phyloP scores from a whole-genome alignment of 2,113 vertebrate genomes.

The Otocyon megalotis region DNA sequence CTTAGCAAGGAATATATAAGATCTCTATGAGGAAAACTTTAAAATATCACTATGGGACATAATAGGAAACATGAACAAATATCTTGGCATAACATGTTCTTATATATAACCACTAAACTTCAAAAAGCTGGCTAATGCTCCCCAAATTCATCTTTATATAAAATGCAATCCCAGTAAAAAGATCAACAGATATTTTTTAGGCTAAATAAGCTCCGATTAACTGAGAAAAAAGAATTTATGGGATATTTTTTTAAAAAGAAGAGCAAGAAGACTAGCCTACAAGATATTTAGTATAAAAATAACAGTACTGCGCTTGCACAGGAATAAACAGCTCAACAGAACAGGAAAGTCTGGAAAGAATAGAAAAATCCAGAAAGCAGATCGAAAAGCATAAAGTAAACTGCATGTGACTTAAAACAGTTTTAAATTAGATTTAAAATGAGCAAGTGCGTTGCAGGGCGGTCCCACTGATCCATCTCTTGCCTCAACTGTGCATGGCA shows the following conservation, averaged over 20 bases:
- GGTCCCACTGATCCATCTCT: not conserved
- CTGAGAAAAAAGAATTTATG: not conserved
- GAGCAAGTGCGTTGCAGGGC: not conserved
- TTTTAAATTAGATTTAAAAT: not conserved
- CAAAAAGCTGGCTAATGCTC: not conserved
- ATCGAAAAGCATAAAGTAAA: not conserved
- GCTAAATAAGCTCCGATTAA: not conserved
- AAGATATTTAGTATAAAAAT: not conserved
- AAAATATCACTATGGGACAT: not conserved
- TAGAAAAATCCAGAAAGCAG: not conserved
- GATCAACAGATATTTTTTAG: not conserved
- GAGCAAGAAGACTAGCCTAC: not conserved
- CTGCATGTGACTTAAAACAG: not conserved
- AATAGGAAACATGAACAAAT: not conserved
- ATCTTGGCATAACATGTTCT: not conserved
- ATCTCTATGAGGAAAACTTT: not conserved
- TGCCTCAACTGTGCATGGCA: not conserved
- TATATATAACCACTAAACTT: not conserved
- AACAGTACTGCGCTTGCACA: not conserved
- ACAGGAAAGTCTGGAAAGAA: not conserved
- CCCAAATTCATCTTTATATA: not conserved
- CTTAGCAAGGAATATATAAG: not conserved
- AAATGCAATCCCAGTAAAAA: not conserved
- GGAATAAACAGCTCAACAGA: not conserved
- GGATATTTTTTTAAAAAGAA: not conserved